Base-by-base conservation (phyloP, 2,797 vertebrate genomes). In the Gallinago stenura region DNA sequence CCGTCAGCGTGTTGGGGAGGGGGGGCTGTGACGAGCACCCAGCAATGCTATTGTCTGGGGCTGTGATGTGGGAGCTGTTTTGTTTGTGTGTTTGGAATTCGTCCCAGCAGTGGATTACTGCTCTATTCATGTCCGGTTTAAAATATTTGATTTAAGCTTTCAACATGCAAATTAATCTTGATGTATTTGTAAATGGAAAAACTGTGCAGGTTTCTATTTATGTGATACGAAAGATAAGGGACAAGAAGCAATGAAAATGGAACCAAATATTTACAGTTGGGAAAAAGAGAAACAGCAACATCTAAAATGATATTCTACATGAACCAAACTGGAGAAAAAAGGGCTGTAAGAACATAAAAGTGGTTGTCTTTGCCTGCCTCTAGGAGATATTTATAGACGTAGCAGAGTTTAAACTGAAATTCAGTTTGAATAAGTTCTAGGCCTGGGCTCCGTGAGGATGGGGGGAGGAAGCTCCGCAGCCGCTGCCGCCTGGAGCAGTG, bases 151-250 rank as follows among this genome's bases (percentile, higher is more conserved):
- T 95, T 97, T 89, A 88, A 97, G 87, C 95, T 95, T 94, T 95
- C 96, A 87, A 90, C 93, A 91, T 96, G 96, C 95, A 98, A 97
- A 98, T 96, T 92, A 97, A 96, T 96, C 78, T 96, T 79, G 10
- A 16, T 80, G 78, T 83, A 57, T 91, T 97, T 90, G 71, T 91
- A 90, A 95, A 93, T 30, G 81, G 93, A 94, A 83, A 70, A 80
- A 65, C 83, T 43, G 33, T 31, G 56, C 96, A 90, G 69, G 72
- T 54, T 91, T 97, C 95, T 97, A 79, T 95, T 96, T 89, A 96
- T 95, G 45, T 81, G 71, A 61, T 58, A 80, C 76, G 83, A 83
- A 95, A 94, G 86, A 94, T 41, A 77, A 78, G 37, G 79, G 66
- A 84, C 83, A 87, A 91, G 94, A 96, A 84, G 87, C 85, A 72